Evolutionary conservation across 2,113 vertebrate genomes (phyloP).

Genomic region (Mellivora capensis): DNA sequence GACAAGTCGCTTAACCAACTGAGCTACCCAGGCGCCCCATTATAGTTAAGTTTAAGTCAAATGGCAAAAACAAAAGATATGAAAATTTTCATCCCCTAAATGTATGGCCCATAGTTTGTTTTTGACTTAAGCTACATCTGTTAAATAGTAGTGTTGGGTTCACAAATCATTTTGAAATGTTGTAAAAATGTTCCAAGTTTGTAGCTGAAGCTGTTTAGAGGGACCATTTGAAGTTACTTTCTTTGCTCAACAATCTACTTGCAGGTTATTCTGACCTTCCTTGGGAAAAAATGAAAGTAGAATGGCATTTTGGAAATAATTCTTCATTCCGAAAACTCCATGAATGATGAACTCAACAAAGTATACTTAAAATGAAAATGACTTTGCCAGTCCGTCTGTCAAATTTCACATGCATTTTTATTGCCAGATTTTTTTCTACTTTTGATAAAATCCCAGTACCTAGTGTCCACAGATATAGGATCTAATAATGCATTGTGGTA

Average conservation of each 20-base stretch:
- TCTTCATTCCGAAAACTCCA: background rate
- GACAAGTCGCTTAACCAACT: too few species aligned
- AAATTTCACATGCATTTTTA: background rate
- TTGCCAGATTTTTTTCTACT: background rate
- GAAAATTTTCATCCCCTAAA: background rate
- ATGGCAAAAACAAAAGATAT: background rate
- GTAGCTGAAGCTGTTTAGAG: background rate
- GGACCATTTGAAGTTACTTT: background rate
- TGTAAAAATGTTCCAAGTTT: background rate
- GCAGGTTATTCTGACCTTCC: background rate
- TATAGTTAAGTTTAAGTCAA: background rate
- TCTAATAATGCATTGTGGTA: background rate
- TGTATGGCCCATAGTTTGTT: background rate
- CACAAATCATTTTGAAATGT: background rate
- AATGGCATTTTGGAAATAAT: background rate
- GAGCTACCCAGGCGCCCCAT: too few species aligned
- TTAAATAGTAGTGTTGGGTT: background rate
- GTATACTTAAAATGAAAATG: background rate
- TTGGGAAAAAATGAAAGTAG: background rate
- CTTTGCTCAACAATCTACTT: background rate
- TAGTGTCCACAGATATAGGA: background rate
- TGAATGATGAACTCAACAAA: background rate
- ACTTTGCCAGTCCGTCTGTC: background rate
- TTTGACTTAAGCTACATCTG: background rate
- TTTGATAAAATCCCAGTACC: background rate